Conservation (phyloP, 2,797 vertebrate genomes). For the Oryzias dopingdopingensis region DNA sequence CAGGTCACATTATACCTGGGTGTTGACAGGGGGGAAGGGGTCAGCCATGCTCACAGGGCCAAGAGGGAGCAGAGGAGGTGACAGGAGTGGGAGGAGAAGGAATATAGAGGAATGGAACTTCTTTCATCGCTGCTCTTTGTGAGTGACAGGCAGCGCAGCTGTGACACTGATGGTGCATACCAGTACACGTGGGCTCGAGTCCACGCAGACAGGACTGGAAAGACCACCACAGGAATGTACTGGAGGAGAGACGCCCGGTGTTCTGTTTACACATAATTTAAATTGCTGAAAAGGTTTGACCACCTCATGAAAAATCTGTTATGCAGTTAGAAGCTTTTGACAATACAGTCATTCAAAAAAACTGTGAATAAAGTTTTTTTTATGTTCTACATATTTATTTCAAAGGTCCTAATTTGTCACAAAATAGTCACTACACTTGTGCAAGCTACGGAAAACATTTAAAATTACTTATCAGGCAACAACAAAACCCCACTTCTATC, state of each 20-base stretch:
- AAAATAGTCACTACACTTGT: too few relatives aligned
- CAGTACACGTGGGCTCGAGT: slow-evolving; percentile 35
- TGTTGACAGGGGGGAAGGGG: slow-evolving; percentile 66
- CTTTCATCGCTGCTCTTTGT: slow-evolving; percentile 38
- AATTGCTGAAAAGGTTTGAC: slow-evolving; percentile 28
- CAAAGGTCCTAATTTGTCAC: too few relatives aligned
- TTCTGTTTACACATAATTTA: slow-evolving; percentile 29
- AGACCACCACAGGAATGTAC: slow-evolving; percentile 38
- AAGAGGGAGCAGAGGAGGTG: slow-evolving; percentile 43
- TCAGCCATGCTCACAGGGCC: slow-evolving; percentile 55
- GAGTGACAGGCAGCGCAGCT: slow-evolving; percentile 61
- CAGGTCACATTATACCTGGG: slow-evolving; percentile 70
- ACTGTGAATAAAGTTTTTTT: too few relatives aligned
- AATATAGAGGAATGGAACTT: slow-evolving; percentile 35
- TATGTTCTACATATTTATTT: too few relatives aligned
- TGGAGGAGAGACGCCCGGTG: slow-evolving; percentile 2
- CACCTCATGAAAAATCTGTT: slow-evolving; percentile 21
- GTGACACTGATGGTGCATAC: slow-evolving; percentile 44
- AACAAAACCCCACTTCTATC: too few relatives aligned
- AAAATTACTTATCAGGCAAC: too few relatives aligned
- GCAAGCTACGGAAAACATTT: too few relatives aligned
- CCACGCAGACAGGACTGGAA: slow-evolving; percentile 26
- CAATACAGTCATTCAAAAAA: too few relatives aligned
- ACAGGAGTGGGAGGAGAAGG: slow-evolving; percentile 35
- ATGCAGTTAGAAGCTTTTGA: too few relatives aligned